These are phyloP conservation scores for Dichetophora obliterata DNA, from an alignment of 2,888 invertebrate species.

Conservation along the genomic window DNA sequence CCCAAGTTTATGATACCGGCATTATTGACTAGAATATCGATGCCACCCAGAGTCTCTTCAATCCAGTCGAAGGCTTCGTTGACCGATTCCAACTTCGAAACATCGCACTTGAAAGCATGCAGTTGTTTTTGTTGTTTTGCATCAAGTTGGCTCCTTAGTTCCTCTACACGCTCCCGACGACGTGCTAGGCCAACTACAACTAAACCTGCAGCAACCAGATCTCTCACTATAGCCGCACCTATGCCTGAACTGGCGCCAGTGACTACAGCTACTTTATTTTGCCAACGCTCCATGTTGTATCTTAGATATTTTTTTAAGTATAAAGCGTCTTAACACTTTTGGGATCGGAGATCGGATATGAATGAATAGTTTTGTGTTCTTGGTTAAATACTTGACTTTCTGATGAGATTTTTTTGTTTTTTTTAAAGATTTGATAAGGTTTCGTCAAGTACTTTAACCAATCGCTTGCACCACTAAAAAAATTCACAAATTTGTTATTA, in stretches of 20 bases:
- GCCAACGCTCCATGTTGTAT: slow-evolving; percentile 73
- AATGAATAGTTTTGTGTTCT: no score
- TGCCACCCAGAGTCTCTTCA: slow-evolving; percentile 70
- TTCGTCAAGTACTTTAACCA: no score
- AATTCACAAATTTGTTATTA: no score
- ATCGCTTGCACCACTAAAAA: no score
- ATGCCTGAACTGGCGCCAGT: slow-evolving; percentile 77
- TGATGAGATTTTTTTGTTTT: no score
- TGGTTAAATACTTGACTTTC: no score
- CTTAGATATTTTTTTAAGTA: no score
- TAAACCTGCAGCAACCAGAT: slow-evolving; percentile 71
- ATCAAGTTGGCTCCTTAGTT: slow-evolving; percentile 49
- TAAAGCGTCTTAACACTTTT: no score
- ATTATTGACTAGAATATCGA: slow-evolving; percentile 74
- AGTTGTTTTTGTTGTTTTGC: slow-evolving; percentile 44
- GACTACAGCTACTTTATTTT: slow-evolving; percentile 74
- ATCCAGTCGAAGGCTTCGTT: slow-evolving; percentile 71
- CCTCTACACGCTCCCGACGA: slow-evolving; percentile 69
- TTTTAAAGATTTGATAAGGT: no score
- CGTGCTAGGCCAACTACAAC: slow-evolving; percentile 73
- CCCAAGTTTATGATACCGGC: slow-evolving; percentile 69
- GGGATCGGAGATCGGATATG: no score
- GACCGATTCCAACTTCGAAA: slow-evolving; percentile 72
- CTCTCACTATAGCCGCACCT: slow-evolving; percentile 70
- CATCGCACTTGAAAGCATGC: slow-evolving; percentile 62